Evolutionary conservation across 2,797 vertebrate genomes (phyloP).

Genomic region (Hemitrygon akajei): DNA sequence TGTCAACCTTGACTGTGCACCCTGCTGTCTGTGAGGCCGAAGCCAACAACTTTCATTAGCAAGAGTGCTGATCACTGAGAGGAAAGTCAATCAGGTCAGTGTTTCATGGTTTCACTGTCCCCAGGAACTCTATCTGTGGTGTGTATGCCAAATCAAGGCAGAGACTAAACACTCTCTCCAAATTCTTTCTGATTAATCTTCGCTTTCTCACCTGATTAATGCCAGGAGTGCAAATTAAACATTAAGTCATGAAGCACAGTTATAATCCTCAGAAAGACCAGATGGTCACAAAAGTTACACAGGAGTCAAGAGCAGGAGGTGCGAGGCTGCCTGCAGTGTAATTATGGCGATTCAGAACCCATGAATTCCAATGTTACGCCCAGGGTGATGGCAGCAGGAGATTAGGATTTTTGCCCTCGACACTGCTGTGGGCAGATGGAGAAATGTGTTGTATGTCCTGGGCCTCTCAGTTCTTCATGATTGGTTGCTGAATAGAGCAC

Average conservation of each 20-base stretch:
- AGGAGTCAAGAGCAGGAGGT: conserved; percentile 3
- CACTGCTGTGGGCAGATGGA: neutral
- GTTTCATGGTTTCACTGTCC: neutral
- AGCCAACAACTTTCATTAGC: neutral
- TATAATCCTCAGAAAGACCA: conserved; percentile 19
- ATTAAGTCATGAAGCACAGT: neutral
- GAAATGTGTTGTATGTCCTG: conserved; percentile 3
- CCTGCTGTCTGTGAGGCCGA: neutral
- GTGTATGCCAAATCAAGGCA: neutral
- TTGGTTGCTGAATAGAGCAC: neutral
- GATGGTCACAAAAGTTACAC: conserved; percentile 24
- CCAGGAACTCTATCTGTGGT: neutral
- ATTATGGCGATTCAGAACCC: conserved; percentile 8
- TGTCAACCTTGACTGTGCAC: too few species aligned
- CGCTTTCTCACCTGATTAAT: conserved; percentile 15
- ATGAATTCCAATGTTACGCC: neutral
- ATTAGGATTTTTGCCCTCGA: neutral
- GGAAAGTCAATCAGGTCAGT: neutral
- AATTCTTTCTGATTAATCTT: conserved; percentile 18
- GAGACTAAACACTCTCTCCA: neutral
- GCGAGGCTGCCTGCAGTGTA: conserved; percentile 10
- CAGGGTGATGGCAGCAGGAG: neutral
- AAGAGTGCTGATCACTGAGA: neutral
- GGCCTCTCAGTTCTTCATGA: neutral
- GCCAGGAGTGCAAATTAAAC: neutral